Evolutionary conservation across 2,888 invertebrate genomes (phyloP), one percentile per base, ranked within the genome.

Genomic region (Epinotia brunnichana): DNA sequence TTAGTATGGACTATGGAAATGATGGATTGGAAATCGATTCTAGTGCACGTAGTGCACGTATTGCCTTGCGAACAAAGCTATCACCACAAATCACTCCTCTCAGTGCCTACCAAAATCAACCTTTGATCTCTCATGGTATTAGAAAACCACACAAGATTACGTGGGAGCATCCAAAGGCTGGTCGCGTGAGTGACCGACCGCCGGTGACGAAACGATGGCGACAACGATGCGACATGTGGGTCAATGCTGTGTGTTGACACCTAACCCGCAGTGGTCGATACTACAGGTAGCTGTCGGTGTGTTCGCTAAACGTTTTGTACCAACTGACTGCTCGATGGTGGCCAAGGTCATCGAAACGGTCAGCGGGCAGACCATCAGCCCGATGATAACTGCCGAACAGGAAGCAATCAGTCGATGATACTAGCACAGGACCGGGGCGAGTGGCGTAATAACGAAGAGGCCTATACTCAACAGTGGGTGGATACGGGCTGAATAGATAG

Each of bases 231-330:
- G 80, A 63, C 71, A 90, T 87, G 84, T 90, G 88, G 91, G 91
- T 91, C 91, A 91, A 92, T 91, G 91, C 84, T 90, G 85, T 76
- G 56, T 72, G 87, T 86, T 87, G 89, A 86, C 89, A 90, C 82
- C 84, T 84, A 76, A 74, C 74, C 79, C 60, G 68, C 66, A 72
- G 57, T 81, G 77, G 70, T 76, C 77, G 74, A 78, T 75, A n/a
- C 29, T 56, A 35, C 17, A 48, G 48, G n/a, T 48, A 41, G 13
- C 41, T 13, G 48, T 48, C n/a, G 48, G 5, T n/a, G n/a, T 48
- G 48, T n/a, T 48, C 15, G n/a, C 48, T 13, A n/a, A 48, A 48
- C 48, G 15, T n/a, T 48, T n/a, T 48, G 15, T n/a, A 24, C 21
- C 21, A 2, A 48, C 0, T 48, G 48, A 48, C 48, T 48, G n/a